These are phyloP conservation scores for Lota lota DNA, from an alignment of 2,113 vertebrate species.

Conservation along the genomic window DNA sequence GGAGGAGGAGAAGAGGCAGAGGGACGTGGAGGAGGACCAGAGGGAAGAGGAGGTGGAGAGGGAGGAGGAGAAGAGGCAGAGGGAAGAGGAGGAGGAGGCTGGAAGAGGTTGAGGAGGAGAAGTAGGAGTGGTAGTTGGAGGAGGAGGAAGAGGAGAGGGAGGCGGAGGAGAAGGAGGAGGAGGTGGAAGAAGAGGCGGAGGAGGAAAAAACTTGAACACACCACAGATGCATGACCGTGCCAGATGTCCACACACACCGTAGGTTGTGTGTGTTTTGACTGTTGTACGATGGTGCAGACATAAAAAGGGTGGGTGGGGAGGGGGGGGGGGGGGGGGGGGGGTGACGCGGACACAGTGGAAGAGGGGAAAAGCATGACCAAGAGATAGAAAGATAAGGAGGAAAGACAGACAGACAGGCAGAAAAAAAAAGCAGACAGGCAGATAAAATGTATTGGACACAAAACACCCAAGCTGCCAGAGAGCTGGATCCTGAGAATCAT, in stretches of 20 bases:
- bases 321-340: slow-evolving; percentile 15
- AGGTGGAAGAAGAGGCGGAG: too few relatives aligned
- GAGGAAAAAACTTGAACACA: too few relatives aligned
- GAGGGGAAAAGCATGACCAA: neutral
- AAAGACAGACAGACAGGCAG: slow-evolving; percentile 11
- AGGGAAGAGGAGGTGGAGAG: neutral
- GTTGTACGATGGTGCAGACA: too few relatives aligned
- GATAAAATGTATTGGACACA: neutral
- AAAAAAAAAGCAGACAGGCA: slow-evolving; percentile 15
- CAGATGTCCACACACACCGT: too few relatives aligned
- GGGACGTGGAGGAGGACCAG: slow-evolving; percentile 5
- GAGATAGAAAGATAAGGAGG: neutral
- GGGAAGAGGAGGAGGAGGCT: too few relatives aligned
- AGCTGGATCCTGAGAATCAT: slow-evolving; percentile 54
- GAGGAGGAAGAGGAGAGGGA: too few relatives aligned
- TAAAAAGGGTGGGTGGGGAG: neutral
- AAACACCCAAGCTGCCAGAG: slow-evolving; percentile 31
- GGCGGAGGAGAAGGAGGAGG: too few relatives aligned
- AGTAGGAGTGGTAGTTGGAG: too few relatives aligned
- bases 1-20: slow-evolving; percentile 25
- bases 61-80: too few relatives aligned
- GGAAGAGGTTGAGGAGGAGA: too few relatives aligned
- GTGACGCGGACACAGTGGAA: neutral
- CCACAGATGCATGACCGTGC: too few relatives aligned
- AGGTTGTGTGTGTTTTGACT: too few relatives aligned